These are phyloP conservation scores for Pampus argenteus DNA, from an alignment of 2,797 vertebrate species.

Conservation along the genomic window DNA sequence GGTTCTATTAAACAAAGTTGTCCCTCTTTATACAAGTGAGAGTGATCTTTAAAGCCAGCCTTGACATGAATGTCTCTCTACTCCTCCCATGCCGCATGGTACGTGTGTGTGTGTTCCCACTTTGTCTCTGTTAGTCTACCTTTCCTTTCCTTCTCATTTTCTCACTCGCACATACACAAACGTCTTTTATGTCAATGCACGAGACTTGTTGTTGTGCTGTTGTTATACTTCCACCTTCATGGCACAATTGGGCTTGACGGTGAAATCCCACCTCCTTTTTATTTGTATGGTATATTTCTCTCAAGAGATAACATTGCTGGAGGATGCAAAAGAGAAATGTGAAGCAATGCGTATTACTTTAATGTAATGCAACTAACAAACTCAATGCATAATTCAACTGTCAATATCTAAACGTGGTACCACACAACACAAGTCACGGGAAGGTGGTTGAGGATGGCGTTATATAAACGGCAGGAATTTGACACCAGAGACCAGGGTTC, in stretches of 20 bases:
- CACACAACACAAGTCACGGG: neutral
- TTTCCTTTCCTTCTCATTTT: constrained; percentile 16
- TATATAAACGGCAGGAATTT: neutral
- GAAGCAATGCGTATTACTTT: neutral
- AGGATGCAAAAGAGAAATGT: neutral
- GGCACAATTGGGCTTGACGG: neutral
- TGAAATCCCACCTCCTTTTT: neutral
- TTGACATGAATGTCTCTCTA: constrained; percentile 47
- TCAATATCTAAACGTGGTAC: too few species aligned
- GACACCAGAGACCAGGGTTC: neutral
- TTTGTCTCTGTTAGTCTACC: constrained; percentile 10
- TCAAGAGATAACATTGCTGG: neutral
- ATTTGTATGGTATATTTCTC: neutral
- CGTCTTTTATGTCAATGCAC: neutral
- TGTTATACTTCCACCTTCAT: neutral
- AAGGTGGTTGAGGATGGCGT: neutral
- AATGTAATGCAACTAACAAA: neutral
- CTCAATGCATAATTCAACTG: neutral
- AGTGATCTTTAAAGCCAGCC: constrained; percentile 61
- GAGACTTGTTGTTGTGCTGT: neutral
- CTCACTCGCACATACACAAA: neutral
- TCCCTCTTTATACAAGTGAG: constrained; percentile 56
- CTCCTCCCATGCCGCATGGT: constrained; percentile 41
- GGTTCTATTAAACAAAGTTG: constrained; percentile 36
- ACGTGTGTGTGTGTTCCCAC: constrained; percentile 32